phyloP scores from a whole-genome alignment of 2,797 vertebrate species.

The Platyrinchus mystaceus region DNA sequence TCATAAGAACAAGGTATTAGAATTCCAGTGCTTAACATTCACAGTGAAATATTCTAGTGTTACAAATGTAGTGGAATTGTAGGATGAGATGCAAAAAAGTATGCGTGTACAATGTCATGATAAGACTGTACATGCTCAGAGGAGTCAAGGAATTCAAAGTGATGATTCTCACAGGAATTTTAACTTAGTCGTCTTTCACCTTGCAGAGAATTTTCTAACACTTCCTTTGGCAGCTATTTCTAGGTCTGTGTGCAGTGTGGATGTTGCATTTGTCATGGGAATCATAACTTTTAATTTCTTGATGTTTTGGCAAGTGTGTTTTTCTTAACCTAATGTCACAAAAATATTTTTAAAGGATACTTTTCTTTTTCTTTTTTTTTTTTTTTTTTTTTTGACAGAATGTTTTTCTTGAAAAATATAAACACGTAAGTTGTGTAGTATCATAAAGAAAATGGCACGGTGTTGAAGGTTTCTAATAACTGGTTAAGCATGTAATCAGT shows the following conservation, averaged over 20 bases:
- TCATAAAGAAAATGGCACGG: not conserved
- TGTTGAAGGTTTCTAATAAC: not conserved
- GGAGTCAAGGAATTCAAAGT: not conserved
- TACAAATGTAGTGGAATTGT: slow-evolving; percentile 4
- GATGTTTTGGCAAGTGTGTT: not conserved
- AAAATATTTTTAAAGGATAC: not conserved
- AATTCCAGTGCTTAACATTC: slow-evolving; percentile 1
- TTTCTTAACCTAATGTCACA: not conserved
- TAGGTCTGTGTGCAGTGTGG: not conserved
- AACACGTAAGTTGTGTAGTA: not conserved
- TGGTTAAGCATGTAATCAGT: not conserved
- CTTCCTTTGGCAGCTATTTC: slow-evolving; percentile 12
- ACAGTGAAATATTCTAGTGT: not conserved
- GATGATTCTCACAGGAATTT: slow-evolving; percentile 19
- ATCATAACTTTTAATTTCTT: not conserved
- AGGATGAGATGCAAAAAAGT: not conserved
- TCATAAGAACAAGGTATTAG: slow-evolving; percentile 12
- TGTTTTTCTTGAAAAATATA: not conserved
- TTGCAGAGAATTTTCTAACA: not conserved
- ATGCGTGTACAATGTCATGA: not conserved
- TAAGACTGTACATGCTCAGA: not conserved
- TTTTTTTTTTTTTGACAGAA: not conserved
- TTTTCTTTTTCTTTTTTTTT: not conserved
- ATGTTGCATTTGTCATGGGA: not conserved
- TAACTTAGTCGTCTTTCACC: not conserved